phyloP scores from a whole-genome alignment of 2,888 invertebrate genomes.

The Platynereis dumerilii region DNA sequence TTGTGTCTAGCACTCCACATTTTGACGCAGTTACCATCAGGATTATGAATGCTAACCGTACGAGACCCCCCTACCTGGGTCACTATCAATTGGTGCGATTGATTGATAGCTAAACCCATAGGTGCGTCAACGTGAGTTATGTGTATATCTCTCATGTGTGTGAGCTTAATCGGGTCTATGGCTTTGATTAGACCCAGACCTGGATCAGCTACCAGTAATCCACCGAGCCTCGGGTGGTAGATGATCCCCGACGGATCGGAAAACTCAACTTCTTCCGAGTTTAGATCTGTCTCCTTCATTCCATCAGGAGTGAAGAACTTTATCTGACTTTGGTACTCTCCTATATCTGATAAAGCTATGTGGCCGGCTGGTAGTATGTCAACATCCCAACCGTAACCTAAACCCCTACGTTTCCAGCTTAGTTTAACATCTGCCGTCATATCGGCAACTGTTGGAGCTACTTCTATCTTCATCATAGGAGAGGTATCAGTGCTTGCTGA shows the following conservation, averaged over 20 bases:
- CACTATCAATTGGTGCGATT: not conserved
- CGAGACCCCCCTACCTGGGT: not conserved
- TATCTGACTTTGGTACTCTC: not conserved
- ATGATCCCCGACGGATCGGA: not conserved
- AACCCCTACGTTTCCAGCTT: not conserved
- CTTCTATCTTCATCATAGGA: too few relatives aligned
- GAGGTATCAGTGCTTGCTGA: too few relatives aligned
- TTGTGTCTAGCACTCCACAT: not conserved
- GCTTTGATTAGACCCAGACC: not conserved
- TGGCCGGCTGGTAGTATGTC: not conserved
- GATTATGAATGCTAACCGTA: not conserved
- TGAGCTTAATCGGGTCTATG: not conserved
- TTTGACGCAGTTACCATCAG: not conserved
- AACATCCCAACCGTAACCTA: constrained; percentile 2
- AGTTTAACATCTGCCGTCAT: too few relatives aligned
- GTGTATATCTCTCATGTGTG: not conserved
- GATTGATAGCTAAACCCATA: not conserved
- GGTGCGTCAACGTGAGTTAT: not conserved
- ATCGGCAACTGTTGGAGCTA: too few relatives aligned
- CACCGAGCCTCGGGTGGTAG: not conserved
- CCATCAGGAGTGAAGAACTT: not conserved
- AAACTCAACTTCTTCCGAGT: not conserved
- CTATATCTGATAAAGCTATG: not conserved
- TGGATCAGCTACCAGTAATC: not conserved
- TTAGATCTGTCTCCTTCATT: not conserved